A percentile compares a stretch with the other conserved stretches of the same genome.
Conservation (phyloP, 2,797 vertebrate species). For the Crypturellus tataupa region DNA sequence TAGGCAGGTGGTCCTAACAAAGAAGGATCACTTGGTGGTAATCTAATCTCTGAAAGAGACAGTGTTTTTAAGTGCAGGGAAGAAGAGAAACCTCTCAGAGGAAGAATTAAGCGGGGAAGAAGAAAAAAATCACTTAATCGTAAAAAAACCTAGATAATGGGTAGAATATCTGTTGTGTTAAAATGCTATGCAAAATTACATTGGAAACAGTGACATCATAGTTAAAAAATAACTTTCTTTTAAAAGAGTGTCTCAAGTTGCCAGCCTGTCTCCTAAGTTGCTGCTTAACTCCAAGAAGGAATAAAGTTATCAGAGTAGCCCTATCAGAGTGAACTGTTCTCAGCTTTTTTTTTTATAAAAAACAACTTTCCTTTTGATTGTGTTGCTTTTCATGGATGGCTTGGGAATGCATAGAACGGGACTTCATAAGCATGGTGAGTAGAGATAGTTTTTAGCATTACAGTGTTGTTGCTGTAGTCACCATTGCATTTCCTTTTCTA, state of each 20-base stretch:
- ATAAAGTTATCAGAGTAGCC: not conserved
- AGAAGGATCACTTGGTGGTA: slow-evolving; percentile 63
- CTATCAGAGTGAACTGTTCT: not conserved
- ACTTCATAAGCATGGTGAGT: not conserved
- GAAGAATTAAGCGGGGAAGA: not conserved
- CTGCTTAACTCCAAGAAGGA: not conserved
- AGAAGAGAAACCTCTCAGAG: slow-evolving; percentile 18
- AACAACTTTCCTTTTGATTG: not conserved
- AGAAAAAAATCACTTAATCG: not conserved
- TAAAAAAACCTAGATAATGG: not conserved
- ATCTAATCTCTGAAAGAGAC: slow-evolving; percentile 71
- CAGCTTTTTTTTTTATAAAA: not conserved
- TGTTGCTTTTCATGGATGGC: not conserved
- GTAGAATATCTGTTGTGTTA: not conserved
- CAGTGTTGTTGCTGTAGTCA: not conserved
- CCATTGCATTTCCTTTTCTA: not conserved
- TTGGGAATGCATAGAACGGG: not conserved
- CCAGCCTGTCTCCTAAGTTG: not conserved
- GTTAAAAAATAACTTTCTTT: not conserved
- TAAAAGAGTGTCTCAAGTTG: not conserved
- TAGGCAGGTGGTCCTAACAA: slow-evolving; percentile 69
- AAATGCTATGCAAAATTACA: not conserved
- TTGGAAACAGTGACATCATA: not conserved
- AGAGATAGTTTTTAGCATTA: not conserved
- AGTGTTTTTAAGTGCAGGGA: slow-evolving; percentile 53